Evolutionary conservation across 2,797 vertebrate species (phyloP), one percentile per base, ranked within the genome.

Genomic region (Mallotus villosus): DNA sequence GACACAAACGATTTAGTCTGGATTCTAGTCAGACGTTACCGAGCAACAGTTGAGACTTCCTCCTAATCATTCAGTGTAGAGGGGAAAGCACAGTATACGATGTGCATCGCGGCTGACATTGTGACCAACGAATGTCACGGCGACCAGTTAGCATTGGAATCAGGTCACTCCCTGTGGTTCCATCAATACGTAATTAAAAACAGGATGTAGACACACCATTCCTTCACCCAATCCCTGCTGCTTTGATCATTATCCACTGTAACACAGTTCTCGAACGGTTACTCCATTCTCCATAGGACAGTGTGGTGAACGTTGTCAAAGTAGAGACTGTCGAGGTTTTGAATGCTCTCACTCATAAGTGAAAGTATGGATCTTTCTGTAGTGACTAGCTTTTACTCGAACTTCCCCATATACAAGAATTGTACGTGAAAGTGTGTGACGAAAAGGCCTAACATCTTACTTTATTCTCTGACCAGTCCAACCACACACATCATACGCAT

Each of bases 181-280:
- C 19, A 72, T 90, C 89, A 76, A 91, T 91, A 91, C 29, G 73
- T 87, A 88, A 91, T 90, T 90, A 90, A 88, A 87, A 82, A 81
- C 79, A 83, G 87, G 85, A 89, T 67, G 37, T 67, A 72, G 69
- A 70, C 69, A 63, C 32, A 21, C 57, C 67, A 60, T 71, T 49
- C 51, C 27, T 57, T 24, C 19, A 34, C 5, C 24, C 12, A 22
- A 14, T 67, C 65, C 49, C 65, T 27, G 8, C 49, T 67, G 25
- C 49, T 67, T 4, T 17, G 51, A 55, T 55, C 51, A 55, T n/a
- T 5, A 55, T n/a, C 16, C 12, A 51, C 49, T 16, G 5, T 51
- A 19, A 11, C 16, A n/a, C 19, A 7, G 16, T 5, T n/a, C 4
- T 17, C 17, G 5, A n/a, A 17, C 9, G 19, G 19, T 19, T 19